Percentiles rank a stretch among this genome's conserved stretches.
Conservation (phyloP, 2,113 vertebrate species). For the Tursiops truncatus region DNA sequence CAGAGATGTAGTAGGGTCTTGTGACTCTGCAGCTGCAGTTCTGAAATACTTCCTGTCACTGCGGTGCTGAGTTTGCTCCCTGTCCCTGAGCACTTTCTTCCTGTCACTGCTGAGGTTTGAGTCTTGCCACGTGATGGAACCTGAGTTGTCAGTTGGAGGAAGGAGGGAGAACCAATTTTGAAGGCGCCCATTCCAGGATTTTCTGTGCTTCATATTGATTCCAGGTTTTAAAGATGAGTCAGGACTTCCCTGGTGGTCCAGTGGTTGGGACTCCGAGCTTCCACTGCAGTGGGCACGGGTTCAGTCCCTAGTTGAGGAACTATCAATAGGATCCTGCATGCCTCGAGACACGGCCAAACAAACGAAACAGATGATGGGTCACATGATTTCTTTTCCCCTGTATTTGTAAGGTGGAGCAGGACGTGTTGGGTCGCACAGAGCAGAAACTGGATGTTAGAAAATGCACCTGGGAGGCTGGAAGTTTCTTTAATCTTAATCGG, state of each 20-base stretch:
- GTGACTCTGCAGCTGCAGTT: not conserved
- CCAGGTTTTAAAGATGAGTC: not conserved
- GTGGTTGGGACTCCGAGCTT: no score
- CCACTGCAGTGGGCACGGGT: no score
- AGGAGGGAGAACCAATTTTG: not conserved
- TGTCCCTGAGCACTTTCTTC: no score
- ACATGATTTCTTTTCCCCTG: not conserved
- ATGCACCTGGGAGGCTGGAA: not conserved
- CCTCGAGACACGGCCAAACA: no score
- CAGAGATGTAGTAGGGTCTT: accelerated
- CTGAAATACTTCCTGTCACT: not conserved
- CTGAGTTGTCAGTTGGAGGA: not conserved
- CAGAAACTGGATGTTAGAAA: not conserved
- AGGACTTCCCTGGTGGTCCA: no score
- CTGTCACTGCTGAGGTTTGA: not conserved
- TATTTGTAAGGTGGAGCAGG: not conserved
- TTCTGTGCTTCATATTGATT: not conserved
- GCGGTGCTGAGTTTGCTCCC: not conserved
- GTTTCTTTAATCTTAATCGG: not conserved
- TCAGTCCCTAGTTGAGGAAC: no score
- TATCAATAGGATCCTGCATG: no score
- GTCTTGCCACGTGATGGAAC: not conserved
- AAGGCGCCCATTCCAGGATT: not conserved
- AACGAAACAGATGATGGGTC: no score
- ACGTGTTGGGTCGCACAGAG: not conserved